A percentile compares a stretch with the other conserved stretches of the same genome.
phyloP scores from a whole-genome alignment of 2,797 vertebrate genomes.

The Falco novaeseelandiae region DNA sequence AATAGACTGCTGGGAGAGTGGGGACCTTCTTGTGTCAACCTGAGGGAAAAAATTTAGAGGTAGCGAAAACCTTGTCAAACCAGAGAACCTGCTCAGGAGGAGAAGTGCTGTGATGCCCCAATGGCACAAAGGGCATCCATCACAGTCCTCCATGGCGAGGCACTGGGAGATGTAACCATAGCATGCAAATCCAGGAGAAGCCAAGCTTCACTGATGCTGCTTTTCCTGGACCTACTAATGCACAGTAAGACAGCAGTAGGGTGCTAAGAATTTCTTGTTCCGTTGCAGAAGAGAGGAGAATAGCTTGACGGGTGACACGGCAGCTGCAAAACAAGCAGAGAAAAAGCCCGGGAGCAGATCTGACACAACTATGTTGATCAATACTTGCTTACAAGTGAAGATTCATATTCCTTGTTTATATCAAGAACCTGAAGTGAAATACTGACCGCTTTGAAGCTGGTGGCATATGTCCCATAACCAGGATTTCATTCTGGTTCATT shows the following conservation, averaged over 20 bases:
- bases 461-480: slow-evolving; percentile 41
- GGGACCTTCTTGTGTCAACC: neutral
- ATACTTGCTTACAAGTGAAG: neutral
- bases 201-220: neutral
- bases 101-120: neutral
- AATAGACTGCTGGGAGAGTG: neutral
- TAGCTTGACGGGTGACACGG: neutral
- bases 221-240: neutral
- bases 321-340: neutral
- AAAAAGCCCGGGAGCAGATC: neutral
- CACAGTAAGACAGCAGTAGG: neutral
- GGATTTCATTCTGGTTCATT: neutral
- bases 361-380: neutral
- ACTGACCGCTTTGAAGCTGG: slow-evolving; percentile 5
- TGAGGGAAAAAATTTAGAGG: neutral
- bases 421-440: slow-evolving; percentile 44
- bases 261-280: neutral
- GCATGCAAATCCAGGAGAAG: neutral
- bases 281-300: neutral
- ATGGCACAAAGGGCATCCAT: neutral
- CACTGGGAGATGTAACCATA: neutral
- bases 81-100: neutral
- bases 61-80: neutral
- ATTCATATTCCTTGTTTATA: slow-evolving; percentile 41
- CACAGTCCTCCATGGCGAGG: neutral